Percentiles rank a stretch among this genome's conserved stretches.
These are phyloP conservation scores for Cremastinae sp. DNA, from an alignment of 2,888 invertebrate species.

Conservation along the genomic window DNA sequence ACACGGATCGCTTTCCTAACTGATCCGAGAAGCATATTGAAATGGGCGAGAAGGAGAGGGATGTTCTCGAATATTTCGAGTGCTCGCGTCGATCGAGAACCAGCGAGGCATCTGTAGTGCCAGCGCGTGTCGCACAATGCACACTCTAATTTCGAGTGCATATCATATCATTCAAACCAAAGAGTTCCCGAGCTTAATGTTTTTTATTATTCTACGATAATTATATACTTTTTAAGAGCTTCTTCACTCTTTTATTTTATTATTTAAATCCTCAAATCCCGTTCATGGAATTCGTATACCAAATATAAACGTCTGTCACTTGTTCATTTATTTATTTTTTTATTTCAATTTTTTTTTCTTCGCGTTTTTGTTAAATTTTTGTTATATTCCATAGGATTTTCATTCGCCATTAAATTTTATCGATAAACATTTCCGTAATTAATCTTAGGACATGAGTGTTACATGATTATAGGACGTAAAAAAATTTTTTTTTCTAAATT, in stretches of 20 bases:
- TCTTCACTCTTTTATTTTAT: slow-evolving; percentile 34
- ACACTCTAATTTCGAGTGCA: slow-evolving; percentile 71
- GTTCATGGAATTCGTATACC: no score
- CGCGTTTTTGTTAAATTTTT: not conserved
- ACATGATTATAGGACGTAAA: no score
- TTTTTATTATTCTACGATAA: slow-evolving; percentile 67
- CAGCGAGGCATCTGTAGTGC: slow-evolving; percentile 75
- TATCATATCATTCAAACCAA: slow-evolving; percentile 48
- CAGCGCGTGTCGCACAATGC: slow-evolving; percentile 79
- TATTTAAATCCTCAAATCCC: no score
- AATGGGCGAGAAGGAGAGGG: slow-evolving; percentile 14
- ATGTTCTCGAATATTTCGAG: slow-evolving; percentile 68
- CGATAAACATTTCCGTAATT: no score
- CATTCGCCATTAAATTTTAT: no score
- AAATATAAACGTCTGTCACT: no score
- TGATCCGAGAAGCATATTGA: slow-evolving; percentile 76
- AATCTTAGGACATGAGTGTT: no score
- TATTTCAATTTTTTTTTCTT: not conserved
- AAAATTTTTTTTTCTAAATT: no score
- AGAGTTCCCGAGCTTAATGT: slow-evolving; percentile 65
- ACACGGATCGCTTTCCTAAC: slow-evolving; percentile 68
- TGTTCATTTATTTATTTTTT: no score
- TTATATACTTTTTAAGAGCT: slow-evolving; percentile 4
- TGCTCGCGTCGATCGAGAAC: slow-evolving; percentile 59
- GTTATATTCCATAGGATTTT: no score